Conservation (phyloP, 2,888 invertebrate species). For the Sinohyriopsis cumingii region DNA sequence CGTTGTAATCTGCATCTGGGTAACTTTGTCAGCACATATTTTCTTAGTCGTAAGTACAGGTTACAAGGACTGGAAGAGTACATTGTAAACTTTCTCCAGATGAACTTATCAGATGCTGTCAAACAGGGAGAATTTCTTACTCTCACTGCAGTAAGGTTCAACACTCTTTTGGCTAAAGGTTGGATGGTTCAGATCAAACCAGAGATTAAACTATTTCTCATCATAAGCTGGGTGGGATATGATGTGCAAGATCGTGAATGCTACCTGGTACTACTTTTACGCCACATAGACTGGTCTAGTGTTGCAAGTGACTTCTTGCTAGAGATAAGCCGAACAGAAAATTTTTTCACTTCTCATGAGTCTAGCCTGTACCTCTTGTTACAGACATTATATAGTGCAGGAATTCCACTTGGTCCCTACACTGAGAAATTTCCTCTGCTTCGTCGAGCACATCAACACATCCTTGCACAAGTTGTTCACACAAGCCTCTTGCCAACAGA, state of each 20-base stretch:
- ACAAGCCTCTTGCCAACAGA: constrained; percentile 43
- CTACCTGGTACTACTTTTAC: constrained; percentile 75
- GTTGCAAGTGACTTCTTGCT: constrained; percentile 64
- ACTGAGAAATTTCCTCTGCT: constrained; percentile 47
- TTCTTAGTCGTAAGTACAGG: constrained; percentile 77
- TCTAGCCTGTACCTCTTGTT: constrained; percentile 77
- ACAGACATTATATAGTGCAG: constrained; percentile 74
- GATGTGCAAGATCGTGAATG: constrained; percentile 74
- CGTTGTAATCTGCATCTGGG: constrained; percentile 77
- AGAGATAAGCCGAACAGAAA: constrained; percentile 76
- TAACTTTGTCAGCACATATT: constrained; percentile 79
- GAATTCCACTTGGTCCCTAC: constrained; percentile 65
- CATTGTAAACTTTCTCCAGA: constrained; percentile 75
- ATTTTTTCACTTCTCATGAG: constrained; percentile 77
- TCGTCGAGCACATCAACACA: constrained; percentile 50
- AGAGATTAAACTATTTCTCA: constrained; percentile 59
- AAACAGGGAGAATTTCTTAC: constrained; percentile 57
- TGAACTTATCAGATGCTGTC: constrained; percentile 57
- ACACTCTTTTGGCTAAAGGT: constrained; percentile 54
- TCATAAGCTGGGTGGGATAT: constrained; percentile 61
- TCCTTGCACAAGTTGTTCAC: constrained; percentile 49
- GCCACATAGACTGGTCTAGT: constrained; percentile 61
- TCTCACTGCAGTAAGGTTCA: constrained; percentile 50
- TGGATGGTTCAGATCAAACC: constrained; percentile 57
- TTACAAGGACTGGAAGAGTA: constrained; percentile 76